Evolutionary conservation across 1,140 invertebrate species (phyloP), one percentile per base, ranked within the genome.

Genomic region (Ips typographus): DNA sequence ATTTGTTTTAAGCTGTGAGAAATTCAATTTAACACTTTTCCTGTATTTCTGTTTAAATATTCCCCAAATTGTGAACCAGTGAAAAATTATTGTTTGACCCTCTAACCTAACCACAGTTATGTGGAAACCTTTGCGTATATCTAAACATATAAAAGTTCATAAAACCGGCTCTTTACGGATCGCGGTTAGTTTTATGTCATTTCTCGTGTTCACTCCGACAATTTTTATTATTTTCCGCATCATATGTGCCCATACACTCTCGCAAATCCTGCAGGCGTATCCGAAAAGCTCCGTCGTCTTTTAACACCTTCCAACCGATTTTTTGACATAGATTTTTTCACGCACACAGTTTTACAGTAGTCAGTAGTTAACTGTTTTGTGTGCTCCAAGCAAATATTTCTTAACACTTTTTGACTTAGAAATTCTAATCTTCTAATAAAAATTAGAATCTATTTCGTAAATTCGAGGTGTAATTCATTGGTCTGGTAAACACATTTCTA

Each of bases 171-270:
- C 64, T 65, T 57, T 58, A 65, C 64, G 64, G 64, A 65, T 65
- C 52, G 57, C 64, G 64, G 56, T 58, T 65, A 58, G 43, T 47
- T 58, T 65, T 57, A 65, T 51, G 55, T 57, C 64, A 65, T 56
- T 65, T 65, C 56, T 42, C 64, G 56, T 56, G 64, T 22, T 22
- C 64, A 65, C 64, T 65, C 40, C 40, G 42, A 42, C 64, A 65
- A 65, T 57, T 65, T 65, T 65, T 65, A 65, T 65, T 65, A 65
- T 65, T 65, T 65, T 65, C 64, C 64, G 43, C 64, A 52, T 65
- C 64, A 65, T 65, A 65, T 65, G 52, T 22, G 56, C 22, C 64
- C 53, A 7, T 38, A 7, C 49, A 57, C 64, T 44, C 43, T 56
- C 8, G 53, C 64, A 57, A 58, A 43, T 58, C 55, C 57, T 22